Base-by-base conservation (phyloP, 1,140 invertebrate genomes). In the Pteromalus puparum region DNA sequence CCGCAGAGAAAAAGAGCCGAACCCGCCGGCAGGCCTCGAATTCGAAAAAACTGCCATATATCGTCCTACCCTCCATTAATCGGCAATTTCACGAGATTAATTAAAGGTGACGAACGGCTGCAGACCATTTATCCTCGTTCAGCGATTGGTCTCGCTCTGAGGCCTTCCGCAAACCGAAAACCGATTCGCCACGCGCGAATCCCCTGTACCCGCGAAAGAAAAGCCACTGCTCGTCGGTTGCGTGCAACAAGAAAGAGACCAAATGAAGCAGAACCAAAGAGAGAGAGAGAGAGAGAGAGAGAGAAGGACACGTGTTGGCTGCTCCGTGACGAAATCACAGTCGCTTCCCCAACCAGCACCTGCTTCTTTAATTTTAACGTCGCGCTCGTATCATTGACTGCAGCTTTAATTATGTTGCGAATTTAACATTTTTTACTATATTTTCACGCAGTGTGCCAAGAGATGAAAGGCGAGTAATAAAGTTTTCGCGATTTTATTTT, bases 81-180 rank as follows among this genome's bases (percentile, higher is more conserved):
- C 81, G 72, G 73, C 81, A 82, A 82, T 82, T 78, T 79, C 75
- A 79, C 75, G 76, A 84, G 81, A 82, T 82, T 82, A 82, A 82
- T 82, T 76, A 76, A 82, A 76, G 72, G 72, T 82, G 73, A 82
- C 81, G 73, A 82, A 82, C 34, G 81, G 34, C 73, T 38, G 28
- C 42, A n/a, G 72, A 30, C 10, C 30, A 42, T 68, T 67, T 34
- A 61, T 78, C 76, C 76, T 65, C 72, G 72, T 74, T 74, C 72
- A 38, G 30, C 72, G n/a, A 74, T 74, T 74, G 72, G 72, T 74
- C 72, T 10, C 72, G 72, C 34, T 5, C 12, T 10, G 26, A 18
- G 24, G 26, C 1, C 68, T 34, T 34, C 68, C 68, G 30, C 30
- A 72, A 26, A 72, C 68, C 68, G 30, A 72, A 72, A 72, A 72